Conservation (phyloP, 2,113 vertebrate species). For the Apteryx mantelli region DNA sequence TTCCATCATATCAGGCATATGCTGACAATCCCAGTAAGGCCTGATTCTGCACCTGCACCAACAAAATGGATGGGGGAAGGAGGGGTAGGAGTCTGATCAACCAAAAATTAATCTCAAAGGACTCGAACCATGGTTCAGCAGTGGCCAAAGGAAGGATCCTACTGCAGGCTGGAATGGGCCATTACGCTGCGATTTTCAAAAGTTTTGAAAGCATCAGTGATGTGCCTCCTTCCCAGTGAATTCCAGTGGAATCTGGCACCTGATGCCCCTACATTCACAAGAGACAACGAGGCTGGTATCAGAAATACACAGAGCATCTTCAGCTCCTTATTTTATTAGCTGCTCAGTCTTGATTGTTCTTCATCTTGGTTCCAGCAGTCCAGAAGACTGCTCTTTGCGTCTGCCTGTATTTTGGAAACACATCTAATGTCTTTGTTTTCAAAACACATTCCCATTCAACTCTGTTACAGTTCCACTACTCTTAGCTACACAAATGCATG, state of each 20-base stretch:
- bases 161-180: neutral
- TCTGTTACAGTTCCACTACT: constrained; percentile 9
- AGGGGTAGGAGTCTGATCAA: neutral
- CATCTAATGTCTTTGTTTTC: constrained; percentile 21
- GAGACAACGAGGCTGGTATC: neutral
- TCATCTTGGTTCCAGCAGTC: constrained; percentile 9
- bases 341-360: neutral
- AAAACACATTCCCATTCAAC: constrained; percentile 49
- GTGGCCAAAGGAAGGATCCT: neutral
- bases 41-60: neutral
- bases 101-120: neutral
- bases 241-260: neutral
- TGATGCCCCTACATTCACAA: neutral
- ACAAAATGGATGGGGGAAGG: neutral
- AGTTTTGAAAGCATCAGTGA: neutral
- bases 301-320: neutral
- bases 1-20: neutral
- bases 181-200: neutral
- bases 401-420: constrained; percentile 58
- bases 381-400: constrained; percentile 7
- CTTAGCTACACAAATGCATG: neutral
- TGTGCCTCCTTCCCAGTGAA: neutral
- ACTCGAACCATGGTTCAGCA: neutral
- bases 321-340: neutral
- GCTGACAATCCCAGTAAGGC: neutral